Conservation (phyloP, 2,797 vertebrate species). For the Periparus ater region DNA sequence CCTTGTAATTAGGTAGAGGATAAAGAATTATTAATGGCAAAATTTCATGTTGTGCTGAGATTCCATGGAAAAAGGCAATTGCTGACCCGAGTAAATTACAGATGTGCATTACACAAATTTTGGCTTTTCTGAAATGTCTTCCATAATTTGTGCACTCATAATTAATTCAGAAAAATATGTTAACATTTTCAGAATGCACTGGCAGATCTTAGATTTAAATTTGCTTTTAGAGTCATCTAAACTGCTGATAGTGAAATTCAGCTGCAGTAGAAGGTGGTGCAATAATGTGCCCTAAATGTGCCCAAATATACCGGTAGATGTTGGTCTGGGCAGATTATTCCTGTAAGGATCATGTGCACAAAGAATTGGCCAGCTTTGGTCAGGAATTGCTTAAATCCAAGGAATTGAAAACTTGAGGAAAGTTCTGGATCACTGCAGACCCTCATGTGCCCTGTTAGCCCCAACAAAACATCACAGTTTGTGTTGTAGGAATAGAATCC, state of each 20-base stretch:
- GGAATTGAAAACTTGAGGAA: neutral
- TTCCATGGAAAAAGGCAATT: neutral
- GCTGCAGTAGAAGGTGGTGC: neutral
- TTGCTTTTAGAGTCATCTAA: neutral
- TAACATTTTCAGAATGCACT: neutral
- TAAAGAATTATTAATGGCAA: neutral
- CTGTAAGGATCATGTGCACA: neutral
- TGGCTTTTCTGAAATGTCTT: neutral
- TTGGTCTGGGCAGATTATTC: neutral
- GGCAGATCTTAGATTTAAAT: neutral
- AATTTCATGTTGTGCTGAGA: neutral
- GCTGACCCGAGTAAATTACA: neutral
- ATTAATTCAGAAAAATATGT: neutral
- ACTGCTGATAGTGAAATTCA: neutral
- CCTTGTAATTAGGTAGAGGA: neutral
- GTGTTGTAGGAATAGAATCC: constrained; percentile 1
- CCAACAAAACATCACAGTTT: neutral
- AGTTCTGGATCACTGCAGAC: neutral
- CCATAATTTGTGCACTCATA: neutral
- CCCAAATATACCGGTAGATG: neutral
- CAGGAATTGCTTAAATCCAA: neutral
- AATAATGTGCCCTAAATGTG: neutral
- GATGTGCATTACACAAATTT: neutral
- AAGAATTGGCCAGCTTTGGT: neutral
- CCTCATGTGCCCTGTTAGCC: neutral